Base-by-base conservation (phyloP, 2,888 invertebrate genomes). In the Meghimatium bilineatum region DNA sequence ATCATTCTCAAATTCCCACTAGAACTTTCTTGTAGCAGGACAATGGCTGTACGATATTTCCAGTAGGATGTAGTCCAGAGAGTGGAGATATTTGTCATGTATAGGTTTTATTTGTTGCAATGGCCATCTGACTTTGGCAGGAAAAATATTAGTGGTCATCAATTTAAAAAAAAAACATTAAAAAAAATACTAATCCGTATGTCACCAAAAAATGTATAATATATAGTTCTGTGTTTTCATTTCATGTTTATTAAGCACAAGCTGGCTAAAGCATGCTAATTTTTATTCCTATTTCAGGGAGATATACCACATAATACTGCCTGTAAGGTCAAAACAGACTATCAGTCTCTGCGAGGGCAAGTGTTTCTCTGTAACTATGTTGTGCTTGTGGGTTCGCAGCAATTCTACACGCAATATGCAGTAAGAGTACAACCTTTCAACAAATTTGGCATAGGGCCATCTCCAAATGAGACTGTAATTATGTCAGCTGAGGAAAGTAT, bases 371-470 rank as follows among this genome's bases (percentile, higher is more conserved):
- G 86, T 66, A 60, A 49, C 83, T 87, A 86, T 69, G 87, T 90
- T 3, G 86, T 85, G 1, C 87, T 90, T 26, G 91, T 92, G 26
- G 93, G 93, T 8, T 87, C 88, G 34, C 89, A 91, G 20, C 90
- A 92, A 84, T 94, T 89, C 87, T 94, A 93, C 87, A 87, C 86
- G 36, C 89, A 87, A 60, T 94, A 93, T 87, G 91, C 92, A 66
- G 93, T 93, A 1, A 91, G 91, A 87, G 92, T 92, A 0, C 88
- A 89, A 52, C 90, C 91, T 0, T 86, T 86, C 79, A 94, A 94
- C 84, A 84, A 81, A 12, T 85, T 96, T 17, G 98, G 98, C 0
- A 94, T 95, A 14, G 98, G 99, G 0, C 98, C 98, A 0, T 95
- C 96, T 89, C 97, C 97, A 85, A 88, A 89, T 10, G 95, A 96